phyloP scores from a whole-genome alignment of 2,797 vertebrate species.

The Tokudaia muenninki region DNA sequence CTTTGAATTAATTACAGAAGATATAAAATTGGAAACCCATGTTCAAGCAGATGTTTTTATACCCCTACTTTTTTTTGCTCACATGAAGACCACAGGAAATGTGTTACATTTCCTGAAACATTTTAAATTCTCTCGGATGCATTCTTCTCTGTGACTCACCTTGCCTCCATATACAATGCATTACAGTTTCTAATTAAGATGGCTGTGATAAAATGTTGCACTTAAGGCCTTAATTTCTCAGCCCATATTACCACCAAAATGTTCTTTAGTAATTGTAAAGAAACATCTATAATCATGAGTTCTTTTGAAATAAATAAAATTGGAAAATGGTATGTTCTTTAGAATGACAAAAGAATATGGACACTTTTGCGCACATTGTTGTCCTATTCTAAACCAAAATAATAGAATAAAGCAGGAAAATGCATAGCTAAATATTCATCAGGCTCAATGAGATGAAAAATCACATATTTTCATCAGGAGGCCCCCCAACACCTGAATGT shows the following conservation, averaged over 20 bases:
- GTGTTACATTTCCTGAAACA: slow-evolving; percentile 6
- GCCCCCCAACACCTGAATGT: slow-evolving; percentile 16
- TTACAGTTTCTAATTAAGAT: slow-evolving; percentile 49
- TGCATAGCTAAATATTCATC: background rate
- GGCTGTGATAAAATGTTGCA: slow-evolving; percentile 34
- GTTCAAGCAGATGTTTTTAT: slow-evolving; percentile 39
- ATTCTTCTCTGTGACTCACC: background rate
- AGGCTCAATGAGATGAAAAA: background rate
- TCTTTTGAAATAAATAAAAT: background rate
- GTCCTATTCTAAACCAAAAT: slow-evolving; percentile 53
- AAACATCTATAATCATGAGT: slow-evolving; percentile 8
- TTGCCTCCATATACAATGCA: background rate
- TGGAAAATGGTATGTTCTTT: slow-evolving; percentile 25
- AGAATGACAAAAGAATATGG: background rate
- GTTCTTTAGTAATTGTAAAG: slow-evolving; percentile 39
- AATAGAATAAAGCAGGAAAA: background rate
- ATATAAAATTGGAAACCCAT: slow-evolving; percentile 2
- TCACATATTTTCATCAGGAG: slow-evolving; percentile 34
- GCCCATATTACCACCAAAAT: background rate
- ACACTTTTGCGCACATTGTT: slow-evolving; percentile 9
- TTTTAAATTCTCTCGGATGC: slow-evolving; percentile 39
- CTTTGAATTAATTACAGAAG: slow-evolving; percentile 28
- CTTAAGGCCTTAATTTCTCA: slow-evolving; percentile 12
- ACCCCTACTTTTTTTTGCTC: background rate
- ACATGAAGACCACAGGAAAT: background rate